A percentile compares a stretch with the other conserved stretches of the same genome.
Conservation (phyloP, 2,797 vertebrate species). For the Atherinosoma microstoma region DNA sequence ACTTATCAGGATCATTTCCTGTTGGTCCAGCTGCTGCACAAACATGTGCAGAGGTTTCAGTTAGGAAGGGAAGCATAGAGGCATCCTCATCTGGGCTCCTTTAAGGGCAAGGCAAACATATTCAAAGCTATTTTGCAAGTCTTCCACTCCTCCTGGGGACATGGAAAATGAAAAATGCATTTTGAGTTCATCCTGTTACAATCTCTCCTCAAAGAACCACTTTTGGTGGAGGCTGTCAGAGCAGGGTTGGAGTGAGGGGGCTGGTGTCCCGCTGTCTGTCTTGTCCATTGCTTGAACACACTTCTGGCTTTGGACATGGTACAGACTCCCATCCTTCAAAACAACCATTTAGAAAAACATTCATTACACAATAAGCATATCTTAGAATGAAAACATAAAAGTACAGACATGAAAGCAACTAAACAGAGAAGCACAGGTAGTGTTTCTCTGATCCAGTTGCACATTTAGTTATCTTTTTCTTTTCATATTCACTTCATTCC, state of each 20-base stretch:
- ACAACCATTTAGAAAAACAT: constrained; percentile 12
- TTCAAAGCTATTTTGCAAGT: not conserved
- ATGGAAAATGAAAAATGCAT: not conserved
- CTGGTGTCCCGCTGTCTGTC: constrained; percentile 77
- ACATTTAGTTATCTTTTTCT: not conserved
- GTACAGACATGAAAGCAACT: not conserved
- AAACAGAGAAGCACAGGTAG: not conserved
- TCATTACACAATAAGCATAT: not conserved
- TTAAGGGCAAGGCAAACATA: constrained; percentile 27
- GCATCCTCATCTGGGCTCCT: constrained; percentile 17
- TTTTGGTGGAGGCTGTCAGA: constrained; percentile 83
- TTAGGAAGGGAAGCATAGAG: not conserved
- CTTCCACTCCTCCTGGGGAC: not conserved
- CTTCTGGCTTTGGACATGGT: constrained; percentile 87
- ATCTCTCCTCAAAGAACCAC: constrained; percentile 93
- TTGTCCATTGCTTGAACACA: constrained; percentile 88
- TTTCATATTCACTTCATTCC: not conserved
- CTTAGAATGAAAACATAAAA: not conserved
- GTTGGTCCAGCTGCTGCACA: constrained; percentile 14
- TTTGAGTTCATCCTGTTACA: constrained; percentile 27
- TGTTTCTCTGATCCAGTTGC: not conserved
- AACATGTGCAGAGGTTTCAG: constrained; percentile 28
- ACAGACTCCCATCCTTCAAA: constrained; percentile 88
- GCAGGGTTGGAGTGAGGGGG: constrained; percentile 87
- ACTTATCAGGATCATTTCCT: constrained; percentile 9